These are phyloP conservation scores for Montipora cactus DNA, from an alignment of 64 coral and sea anemone genomes.

Conservation along the genomic window DNA sequence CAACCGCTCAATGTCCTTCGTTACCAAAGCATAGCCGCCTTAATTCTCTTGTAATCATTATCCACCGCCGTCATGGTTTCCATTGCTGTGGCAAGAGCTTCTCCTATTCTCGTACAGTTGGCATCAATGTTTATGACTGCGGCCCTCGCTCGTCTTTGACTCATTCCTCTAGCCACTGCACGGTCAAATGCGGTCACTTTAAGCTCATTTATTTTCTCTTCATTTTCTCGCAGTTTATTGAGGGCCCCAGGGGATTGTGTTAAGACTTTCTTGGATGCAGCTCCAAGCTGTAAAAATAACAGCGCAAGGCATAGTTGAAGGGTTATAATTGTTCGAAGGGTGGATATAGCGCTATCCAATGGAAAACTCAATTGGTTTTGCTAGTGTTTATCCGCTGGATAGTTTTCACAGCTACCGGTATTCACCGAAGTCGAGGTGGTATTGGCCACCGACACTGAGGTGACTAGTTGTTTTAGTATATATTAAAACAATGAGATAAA, in stretches of 20 bases:
- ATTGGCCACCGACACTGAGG: too few relatives aligned
- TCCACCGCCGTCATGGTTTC: conserved; percentile 92
- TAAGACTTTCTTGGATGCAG: conserved; percentile 87
- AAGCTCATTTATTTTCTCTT: conserved; percentile 76
- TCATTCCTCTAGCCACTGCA: conserved; percentile 57
- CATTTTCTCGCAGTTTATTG: conserved; percentile 81
- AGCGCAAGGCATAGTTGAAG: background rate
- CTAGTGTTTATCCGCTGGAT: too few relatives aligned
- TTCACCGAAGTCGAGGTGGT: too few relatives aligned
- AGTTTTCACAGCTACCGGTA: too few relatives aligned
- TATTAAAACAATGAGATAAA: too few relatives aligned
- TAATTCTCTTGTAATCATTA: conserved; percentile 96
- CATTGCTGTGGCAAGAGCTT: conserved; percentile 88
- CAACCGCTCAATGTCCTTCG: background rate
- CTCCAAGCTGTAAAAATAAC: conserved; percentile 53
- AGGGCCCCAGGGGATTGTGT: conserved; percentile 72
- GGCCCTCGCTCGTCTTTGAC: conserved; percentile 65
- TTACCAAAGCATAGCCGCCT: conserved; percentile 96
- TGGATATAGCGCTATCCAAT: too few relatives aligned
- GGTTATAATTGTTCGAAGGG: too few relatives aligned
- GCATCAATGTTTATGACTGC: conserved; percentile 84
- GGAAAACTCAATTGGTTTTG: too few relatives aligned
- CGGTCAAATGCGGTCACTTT: conserved; percentile 81
- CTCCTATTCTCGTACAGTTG: conserved; percentile 80
- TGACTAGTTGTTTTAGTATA: too few relatives aligned